Base-by-base conservation (phyloP, 2,797 vertebrate genomes). In the Crenichthys baileyi region DNA sequence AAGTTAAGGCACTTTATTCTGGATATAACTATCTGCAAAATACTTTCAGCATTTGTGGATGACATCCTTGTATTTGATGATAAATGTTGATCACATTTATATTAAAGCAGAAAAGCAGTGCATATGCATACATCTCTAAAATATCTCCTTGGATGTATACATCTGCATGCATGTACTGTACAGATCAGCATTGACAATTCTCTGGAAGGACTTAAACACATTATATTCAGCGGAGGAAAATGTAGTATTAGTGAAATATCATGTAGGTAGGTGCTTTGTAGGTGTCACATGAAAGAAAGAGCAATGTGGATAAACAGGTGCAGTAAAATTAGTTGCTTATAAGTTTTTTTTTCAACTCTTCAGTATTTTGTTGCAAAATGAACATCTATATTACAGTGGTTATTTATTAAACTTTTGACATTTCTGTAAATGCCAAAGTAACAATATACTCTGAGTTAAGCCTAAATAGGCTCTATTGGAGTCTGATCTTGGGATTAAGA, bases 21-120 rank as follows among this genome's bases (percentile, higher is more conserved):
- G 90, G 91, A 92, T 92, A 89, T 85, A 94, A 94, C 92, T 90
- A 94, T 95, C 95, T 96, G 95, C 95, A 96, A 96, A 96, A 95
- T 91, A 83, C 88, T 77, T 68, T 90, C 86, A 93, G 89, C 90
- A 90, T 94, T 94, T 93, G 92, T 91, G 94, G 81, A 91, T 92
- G 91, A 94, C 78, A 88, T 88, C 85, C 75, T 88, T 83, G 86
- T 86, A 91, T 93, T 92, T 91, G 91, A 95, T 91, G 88, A 89
- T 92, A 91, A 92, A 93, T 94, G 92, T 89, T 90, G 89, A 90
- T 63, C 82, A 92, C 90, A 90, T 94, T 85, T 94, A 92, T 89
- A 92, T 83, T 89, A 83, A 79, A 84, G 79, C 80, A 88, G 88
- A 91, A 79, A 81, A 81, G 76, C 75, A 78, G 61, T 90, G 89